Conservation (phyloP, 1,140 invertebrate genomes). For the Drosophila micromelanica region DNA sequence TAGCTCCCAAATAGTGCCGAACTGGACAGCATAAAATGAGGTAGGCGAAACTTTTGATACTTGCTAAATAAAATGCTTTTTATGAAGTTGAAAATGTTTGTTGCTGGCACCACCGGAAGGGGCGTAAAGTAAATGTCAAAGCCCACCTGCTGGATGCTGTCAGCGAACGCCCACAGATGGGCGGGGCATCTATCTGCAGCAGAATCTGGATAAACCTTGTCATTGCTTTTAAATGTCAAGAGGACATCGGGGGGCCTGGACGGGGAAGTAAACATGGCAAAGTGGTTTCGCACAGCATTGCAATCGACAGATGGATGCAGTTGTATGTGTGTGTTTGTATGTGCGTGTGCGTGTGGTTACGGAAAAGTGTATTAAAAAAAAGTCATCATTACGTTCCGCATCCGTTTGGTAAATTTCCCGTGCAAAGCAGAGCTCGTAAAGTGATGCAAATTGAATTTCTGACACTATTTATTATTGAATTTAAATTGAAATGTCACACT, state of each 20-base stretch:
- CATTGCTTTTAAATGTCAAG: slow-evolving; percentile 76
- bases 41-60: slow-evolving; percentile 28
- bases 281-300: slow-evolving; percentile 17
- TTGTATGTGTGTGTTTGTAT: neutral
- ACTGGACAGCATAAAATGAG: neutral
- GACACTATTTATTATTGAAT: slow-evolving; percentile 45
- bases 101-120: slow-evolving; percentile 42
- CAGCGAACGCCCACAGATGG: slow-evolving; percentile 45
- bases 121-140: slow-evolving; percentile 59
- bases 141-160: slow-evolving; percentile 63
- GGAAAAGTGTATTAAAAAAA: slow-evolving; percentile 42
- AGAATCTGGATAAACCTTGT: slow-evolving; percentile 67
- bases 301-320: slow-evolving; percentile 18
- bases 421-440: slow-evolving; percentile 31
- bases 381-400: slow-evolving; percentile 49
- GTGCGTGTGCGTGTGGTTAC: neutral
- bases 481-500: slow-evolving; percentile 35
- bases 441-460: slow-evolving; percentile 56
- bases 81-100: slow-evolving; percentile 3
- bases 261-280: slow-evolving; percentile 8
- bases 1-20: neutral
- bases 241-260: neutral
- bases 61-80: slow-evolving; percentile 37
- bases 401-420: slow-evolving; percentile 16
- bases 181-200: slow-evolving; percentile 17